Conservation (phyloP, 2,888 invertebrate genomes). For the Rotaria macrura region DNA sequence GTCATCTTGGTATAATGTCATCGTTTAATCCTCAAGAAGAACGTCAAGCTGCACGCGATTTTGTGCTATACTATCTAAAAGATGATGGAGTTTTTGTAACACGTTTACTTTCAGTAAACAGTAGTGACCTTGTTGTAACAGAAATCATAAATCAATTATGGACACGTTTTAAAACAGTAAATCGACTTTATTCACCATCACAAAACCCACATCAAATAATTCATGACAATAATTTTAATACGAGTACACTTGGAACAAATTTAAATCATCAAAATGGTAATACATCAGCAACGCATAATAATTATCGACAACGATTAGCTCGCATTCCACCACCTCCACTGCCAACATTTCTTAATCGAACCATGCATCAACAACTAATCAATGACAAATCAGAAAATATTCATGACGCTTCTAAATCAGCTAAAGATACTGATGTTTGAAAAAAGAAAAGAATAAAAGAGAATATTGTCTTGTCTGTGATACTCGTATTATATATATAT, state of each 20-base stretch:
- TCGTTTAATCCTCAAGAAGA: slow-evolving; percentile 27
- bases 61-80: slow-evolving; percentile 32
- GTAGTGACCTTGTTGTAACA: slow-evolving; percentile 34
- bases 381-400: background rate
- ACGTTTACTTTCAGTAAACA: slow-evolving; percentile 31
- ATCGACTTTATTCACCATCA: background rate
- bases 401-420: background rate
- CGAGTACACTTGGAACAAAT: background rate
- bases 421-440: slow-evolving; percentile 14
- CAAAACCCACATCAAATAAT: background rate
- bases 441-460: background rate
- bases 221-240: background rate
- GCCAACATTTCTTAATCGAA: background rate
- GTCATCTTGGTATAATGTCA: slow-evolving; percentile 31
- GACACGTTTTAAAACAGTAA: slow-evolving; percentile 29
- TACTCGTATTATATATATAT: background rate
- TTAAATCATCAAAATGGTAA: background rate
- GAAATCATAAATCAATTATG: slow-evolving; percentile 34
- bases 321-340: slow-evolving; percentile 8
- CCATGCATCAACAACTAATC: background rate
- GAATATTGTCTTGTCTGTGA: background rate
- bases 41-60: slow-evolving; percentile 27
- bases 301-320: background rate
- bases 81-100: slow-evolving; percentile 34
- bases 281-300: background rate